Evolutionary conservation across 2,797 vertebrate genomes (phyloP), one percentile per base, ranked within the genome.

Genomic region (Peromyscus melanophrys): DNA sequence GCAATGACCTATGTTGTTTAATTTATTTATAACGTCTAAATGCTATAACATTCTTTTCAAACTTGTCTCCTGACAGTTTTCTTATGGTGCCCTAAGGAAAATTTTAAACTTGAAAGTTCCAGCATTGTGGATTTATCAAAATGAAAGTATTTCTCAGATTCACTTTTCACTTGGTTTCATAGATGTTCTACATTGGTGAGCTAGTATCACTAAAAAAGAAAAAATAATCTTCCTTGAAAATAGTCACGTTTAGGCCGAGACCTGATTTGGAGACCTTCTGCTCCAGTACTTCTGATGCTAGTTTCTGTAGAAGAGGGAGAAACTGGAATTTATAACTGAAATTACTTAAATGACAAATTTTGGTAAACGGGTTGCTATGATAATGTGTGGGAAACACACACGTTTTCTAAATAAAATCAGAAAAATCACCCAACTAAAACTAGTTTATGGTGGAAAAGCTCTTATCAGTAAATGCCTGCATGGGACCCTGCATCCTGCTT

Each of bases 21-120:
- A 98, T 97, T 98, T 98, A 98, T 98, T 98, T 98, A 98, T 98
- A 98, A 96, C 97, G 96, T 97, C 94, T 97, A 96, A 97, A 97
- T 97, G 94, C 97, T 97, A 86, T 97, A 98, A 97, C 84, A 97
- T 97, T 98, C 91, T 96, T 98, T 97, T 98, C 87, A 97, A 97
- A 96, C 95, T 97, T 96, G 95, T 97, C 96, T 97, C 95, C 97
- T 97, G 94, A 97, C 97, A 97, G 96, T 97, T 97, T 98, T 97
- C 95, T 96, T 98, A 95, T 85, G 96, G 89, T 94, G 97, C 96
- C 97, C 94, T 85, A 57, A 95, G 97, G 97, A 97, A 97, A 97
- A 97, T 97, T 97, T 97, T 97, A 97, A 97, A 96, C 92, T 97
- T 95, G 95, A 98, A 97, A 97, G 94, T 96, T 97, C 73, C 94